phyloP scores from a whole-genome alignment of 2,888 invertebrate genomes.

The Eupithecia centaureata region DNA sequence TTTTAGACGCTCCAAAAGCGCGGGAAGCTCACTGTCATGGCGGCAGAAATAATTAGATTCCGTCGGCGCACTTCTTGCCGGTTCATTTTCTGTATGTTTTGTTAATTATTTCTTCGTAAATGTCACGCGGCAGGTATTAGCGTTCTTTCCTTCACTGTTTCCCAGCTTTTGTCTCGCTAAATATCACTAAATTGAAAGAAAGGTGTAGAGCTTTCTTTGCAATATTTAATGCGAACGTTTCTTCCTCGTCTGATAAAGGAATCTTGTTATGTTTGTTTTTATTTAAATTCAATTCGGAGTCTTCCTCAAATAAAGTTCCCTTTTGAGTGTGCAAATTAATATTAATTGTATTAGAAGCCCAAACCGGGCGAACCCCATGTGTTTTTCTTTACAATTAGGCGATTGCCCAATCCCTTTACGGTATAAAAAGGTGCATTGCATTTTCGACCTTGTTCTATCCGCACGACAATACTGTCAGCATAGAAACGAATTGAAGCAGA shows the following conservation, averaged over 20 bases:
- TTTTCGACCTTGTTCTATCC: constrained; percentile 50
- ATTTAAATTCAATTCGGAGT: constrained; percentile 40
- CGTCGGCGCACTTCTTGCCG: constrained; percentile 68
- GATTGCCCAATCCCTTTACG: constrained; percentile 59
- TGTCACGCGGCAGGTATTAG: constrained; percentile 53
- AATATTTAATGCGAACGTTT: constrained; percentile 53
- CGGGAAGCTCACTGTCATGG: constrained; percentile 77
- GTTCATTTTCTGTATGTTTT: constrained; percentile 79
- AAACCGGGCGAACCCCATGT: constrained; percentile 72
- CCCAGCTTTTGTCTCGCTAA: constrained; percentile 56
- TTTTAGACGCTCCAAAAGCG: constrained; percentile 69
- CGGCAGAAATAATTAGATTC: constrained; percentile 81
- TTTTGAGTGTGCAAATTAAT: constrained; percentile 70
- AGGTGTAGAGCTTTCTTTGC: constrained; percentile 56
- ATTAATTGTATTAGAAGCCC: constrained; percentile 80
- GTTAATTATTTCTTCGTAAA: constrained; percentile 77
- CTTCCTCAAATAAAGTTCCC: constrained; percentile 43
- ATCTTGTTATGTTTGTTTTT: constrained; percentile 37
- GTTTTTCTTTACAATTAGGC: constrained; percentile 80
- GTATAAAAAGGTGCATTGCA: constrained; percentile 47
- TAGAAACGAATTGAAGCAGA: constrained; percentile 50
- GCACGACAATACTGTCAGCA: constrained; percentile 51
- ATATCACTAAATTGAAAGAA: constrained; percentile 54
- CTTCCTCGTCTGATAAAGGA: constrained; percentile 39
- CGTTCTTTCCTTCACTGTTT: constrained; percentile 47